These are phyloP conservation scores for Panagrolaimus sp. DNA, from an alignment of 1,140 invertebrate species.

Conservation along the genomic window DNA sequence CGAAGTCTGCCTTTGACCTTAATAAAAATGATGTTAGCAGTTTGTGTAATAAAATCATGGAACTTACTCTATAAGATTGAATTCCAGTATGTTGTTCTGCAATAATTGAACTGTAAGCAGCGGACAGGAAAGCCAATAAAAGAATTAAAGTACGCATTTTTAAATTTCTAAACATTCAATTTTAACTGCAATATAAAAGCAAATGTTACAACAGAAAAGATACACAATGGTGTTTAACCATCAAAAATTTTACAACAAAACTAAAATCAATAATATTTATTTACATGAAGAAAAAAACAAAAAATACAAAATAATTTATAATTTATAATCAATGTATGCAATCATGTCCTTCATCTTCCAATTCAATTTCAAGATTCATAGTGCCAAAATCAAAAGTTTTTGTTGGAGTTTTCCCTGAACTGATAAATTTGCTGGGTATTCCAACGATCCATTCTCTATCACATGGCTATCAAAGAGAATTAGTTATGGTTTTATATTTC, in stretches of 20 bases:
- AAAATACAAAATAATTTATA: constrained; percentile 2
- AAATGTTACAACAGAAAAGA: not conserved
- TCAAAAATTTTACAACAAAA: not conserved
- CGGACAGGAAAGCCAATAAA: constrained; percentile 15
- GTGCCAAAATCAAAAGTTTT: constrained; percentile 6
- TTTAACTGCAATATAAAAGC: too few species aligned
- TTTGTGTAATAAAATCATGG: too few species aligned
- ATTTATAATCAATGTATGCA: constrained; percentile 35
- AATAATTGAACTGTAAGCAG: constrained; percentile 27
- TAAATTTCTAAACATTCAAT: not conserved
- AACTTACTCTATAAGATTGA: constrained; percentile 51
- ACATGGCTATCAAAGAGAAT: constrained; percentile 50
- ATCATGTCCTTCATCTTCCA: constrained; percentile 50
- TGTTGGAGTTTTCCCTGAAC: not conserved
- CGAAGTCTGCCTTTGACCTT: constrained; percentile 47
- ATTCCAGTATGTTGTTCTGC: constrained; percentile 46
- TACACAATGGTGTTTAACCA: constrained; percentile 14
- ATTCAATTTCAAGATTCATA: constrained; percentile 47
- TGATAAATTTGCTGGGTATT: constrained; percentile 56
- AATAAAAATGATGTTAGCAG: constrained; percentile 15
- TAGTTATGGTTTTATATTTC: too few species aligned
- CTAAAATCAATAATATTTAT: not conserved
- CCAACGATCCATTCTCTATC: constrained; percentile 55
- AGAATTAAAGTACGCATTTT: constrained; percentile 20
- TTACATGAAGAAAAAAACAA: constrained; percentile 13